Evolutionary conservation across 2,797 vertebrate genomes (phyloP).

Genomic region (Bucorvus abyssinicus): DNA sequence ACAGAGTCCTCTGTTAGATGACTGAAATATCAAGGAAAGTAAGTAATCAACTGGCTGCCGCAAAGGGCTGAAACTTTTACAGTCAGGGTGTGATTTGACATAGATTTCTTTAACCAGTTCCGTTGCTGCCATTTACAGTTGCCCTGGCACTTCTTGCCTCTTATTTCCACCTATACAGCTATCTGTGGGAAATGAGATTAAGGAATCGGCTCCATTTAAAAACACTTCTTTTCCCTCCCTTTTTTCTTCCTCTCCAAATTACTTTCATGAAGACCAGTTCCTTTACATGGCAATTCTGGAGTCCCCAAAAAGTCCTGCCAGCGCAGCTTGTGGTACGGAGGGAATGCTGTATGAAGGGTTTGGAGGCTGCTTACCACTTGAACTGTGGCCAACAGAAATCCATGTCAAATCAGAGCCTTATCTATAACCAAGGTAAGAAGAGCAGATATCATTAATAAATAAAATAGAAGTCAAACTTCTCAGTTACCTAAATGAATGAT

Average conservation of each 20-base stretch:
- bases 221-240: not conserved
- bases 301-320: rapidly evolving
- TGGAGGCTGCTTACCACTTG: not conserved
- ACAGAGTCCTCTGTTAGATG: not conserved
- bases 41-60: not conserved
- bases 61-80: not conserved
- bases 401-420: not conserved
- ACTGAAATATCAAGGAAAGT: not conserved
- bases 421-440: not conserved
- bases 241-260: not conserved
- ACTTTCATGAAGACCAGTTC: not conserved
- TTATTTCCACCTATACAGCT: not conserved
- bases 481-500: not conserved
- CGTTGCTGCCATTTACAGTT: not conserved
- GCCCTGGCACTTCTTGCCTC: not conserved
- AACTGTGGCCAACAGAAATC: not conserved
- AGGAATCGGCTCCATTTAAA: not conserved
- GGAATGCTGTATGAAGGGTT: not conserved
- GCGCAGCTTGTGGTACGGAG: not conserved
- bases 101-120: not conserved
- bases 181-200: not conserved
- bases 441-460: not conserved
- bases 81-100: not conserved
- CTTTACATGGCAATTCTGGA: not conserved
- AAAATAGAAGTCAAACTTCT: not conserved